Conservation (phyloP, 2,113 vertebrate species). For the Halichoeres trimaculatus region DNA sequence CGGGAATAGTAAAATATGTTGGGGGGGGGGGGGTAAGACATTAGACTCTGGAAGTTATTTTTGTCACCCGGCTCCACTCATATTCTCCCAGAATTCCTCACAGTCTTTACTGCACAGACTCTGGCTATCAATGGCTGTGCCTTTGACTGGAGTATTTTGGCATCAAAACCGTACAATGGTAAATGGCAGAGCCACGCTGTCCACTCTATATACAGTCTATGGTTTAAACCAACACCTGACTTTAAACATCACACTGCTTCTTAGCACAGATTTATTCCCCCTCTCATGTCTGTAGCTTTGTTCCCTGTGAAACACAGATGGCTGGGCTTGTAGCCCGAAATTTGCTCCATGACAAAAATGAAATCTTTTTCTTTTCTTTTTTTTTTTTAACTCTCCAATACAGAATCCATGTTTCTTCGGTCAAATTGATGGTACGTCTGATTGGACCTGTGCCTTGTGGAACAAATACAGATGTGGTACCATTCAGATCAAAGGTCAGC, state of each 20-base stretch:
- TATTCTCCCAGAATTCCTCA: no score
- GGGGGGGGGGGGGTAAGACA: no score
- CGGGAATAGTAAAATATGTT: no score
- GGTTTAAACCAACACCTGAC: conserved; percentile 21
- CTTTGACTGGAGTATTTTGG: no score
- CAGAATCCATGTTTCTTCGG: conserved; percentile 27
- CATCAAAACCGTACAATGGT: no score
- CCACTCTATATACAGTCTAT: no score
- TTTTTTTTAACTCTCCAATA: not conserved
- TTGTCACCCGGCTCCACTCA: no score
- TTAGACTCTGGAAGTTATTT: no score
- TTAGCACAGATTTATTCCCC: conserved; percentile 31
- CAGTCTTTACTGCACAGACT: no score
- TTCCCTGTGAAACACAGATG: conserved; percentile 65
- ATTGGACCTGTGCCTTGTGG: conserved; percentile 43
- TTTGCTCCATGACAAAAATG: conserved; percentile 32
- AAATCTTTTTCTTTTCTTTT: conserved; percentile 23
- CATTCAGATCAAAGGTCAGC: conserved; percentile 77
- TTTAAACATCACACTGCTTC: conserved; percentile 14
- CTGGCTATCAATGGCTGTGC: no score
- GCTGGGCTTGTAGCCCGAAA: conserved; percentile 55
- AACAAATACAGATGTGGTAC: conserved; percentile 29
- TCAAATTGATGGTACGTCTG: conserved; percentile 27
- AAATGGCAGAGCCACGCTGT: no score
- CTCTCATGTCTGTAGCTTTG: conserved; percentile 32